Conservation (phyloP, 2,888 invertebrate genomes). For the Oxyteleia sp. region DNA sequence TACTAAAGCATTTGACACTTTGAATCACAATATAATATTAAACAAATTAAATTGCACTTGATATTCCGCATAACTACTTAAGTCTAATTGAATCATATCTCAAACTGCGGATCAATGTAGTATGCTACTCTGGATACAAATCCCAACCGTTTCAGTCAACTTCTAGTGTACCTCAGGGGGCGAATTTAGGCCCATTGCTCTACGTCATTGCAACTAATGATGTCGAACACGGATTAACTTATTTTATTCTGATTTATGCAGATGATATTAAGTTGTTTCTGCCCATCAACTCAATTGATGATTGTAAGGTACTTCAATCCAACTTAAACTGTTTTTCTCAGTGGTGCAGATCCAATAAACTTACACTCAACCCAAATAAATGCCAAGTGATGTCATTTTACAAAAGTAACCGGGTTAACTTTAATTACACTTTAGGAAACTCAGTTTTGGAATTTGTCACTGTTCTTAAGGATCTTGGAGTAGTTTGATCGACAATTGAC, state of each 20-base stretch:
- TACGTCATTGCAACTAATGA: constrained; percentile 9
- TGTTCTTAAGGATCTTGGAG: not conserved
- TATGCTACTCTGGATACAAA: not conserved
- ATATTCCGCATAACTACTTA: not conserved
- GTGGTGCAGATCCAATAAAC: not conserved
- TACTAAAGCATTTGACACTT: not conserved
- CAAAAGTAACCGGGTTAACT: not conserved
- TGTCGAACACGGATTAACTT: not conserved
- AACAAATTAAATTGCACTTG: not conserved
- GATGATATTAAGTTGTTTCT: constrained; percentile 16
- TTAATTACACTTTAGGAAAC: not conserved
- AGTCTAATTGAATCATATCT: not conserved
- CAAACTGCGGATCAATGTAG: not conserved
- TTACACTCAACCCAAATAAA: not conserved
- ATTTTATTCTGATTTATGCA: not conserved
- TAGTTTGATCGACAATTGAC: constrained; percentile 12
- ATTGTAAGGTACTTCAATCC: not conserved
- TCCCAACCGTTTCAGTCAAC: not conserved
- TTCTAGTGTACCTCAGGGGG: constrained; percentile 25
- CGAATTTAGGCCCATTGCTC: constrained; percentile 4
- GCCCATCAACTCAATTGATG: not conserved
- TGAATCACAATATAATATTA: not conserved
- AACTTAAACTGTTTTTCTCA: not conserved
- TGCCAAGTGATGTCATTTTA: constrained; percentile 19
- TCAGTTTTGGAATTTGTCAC: not conserved